Evolutionary conservation across 2,888 invertebrate genomes (phyloP).

Genomic region (Bruchidius siliquastri): DNA sequence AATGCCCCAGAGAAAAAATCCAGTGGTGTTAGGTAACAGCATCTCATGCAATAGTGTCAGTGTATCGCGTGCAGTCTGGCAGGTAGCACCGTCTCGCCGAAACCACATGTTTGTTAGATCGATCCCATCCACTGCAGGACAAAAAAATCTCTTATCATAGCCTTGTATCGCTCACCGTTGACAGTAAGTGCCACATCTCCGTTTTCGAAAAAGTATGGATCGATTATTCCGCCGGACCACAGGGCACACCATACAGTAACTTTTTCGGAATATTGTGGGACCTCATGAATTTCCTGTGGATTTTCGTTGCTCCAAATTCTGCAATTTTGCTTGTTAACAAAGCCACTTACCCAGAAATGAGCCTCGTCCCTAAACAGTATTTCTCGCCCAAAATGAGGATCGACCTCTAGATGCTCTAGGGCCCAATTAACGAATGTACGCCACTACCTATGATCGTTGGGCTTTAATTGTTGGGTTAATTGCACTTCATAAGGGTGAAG

Average conservation of each 20-base stretch:
- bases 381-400: too few relatives aligned
- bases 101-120: conserved; percentile 8
- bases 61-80: conserved; percentile 10
- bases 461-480: too few relatives aligned
- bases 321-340: too few relatives aligned
- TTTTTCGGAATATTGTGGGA: too few relatives aligned
- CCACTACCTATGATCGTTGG: too few relatives aligned
- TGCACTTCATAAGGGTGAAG: neutral
- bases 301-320: neutral
- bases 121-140: conserved; percentile 4
- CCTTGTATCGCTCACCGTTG: conserved; percentile 6
- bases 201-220: conserved; percentile 10
- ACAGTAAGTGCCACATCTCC: conserved; percentile 6
- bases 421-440: too few relatives aligned
- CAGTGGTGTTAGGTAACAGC: neutral
- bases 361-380: too few relatives aligned
- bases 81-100: conserved; percentile 6
- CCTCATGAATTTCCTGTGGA: too few relatives aligned
- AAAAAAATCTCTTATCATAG: conserved; percentile 7
- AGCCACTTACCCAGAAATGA: too few relatives aligned
- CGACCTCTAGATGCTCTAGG: too few relatives aligned
- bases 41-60: conserved; percentile 7
- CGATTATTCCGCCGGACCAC: too few relatives aligned
- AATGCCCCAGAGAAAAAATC: conserved; percentile 10
- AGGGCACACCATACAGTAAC: neutral